Conservation (phyloP, 2,113 vertebrate species). For the Callospermophilus lateralis region DNA sequence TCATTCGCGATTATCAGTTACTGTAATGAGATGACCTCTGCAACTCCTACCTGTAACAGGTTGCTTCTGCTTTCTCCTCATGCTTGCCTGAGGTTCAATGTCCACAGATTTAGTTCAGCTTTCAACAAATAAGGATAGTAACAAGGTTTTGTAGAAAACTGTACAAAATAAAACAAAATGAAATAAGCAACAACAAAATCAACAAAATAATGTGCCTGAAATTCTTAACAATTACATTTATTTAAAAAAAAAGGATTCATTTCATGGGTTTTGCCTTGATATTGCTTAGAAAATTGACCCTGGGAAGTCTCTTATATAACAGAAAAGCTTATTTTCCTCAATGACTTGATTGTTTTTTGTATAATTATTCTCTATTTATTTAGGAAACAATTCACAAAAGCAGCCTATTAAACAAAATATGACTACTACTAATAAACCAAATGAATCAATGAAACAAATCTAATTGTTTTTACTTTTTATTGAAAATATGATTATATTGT, state of each 20-base stretch:
- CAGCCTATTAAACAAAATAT: not conserved
- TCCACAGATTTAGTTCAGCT: not conserved
- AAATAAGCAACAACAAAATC: too few relatives aligned
- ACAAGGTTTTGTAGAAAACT: not conserved
- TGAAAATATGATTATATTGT: not conserved
- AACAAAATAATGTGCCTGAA: not conserved
- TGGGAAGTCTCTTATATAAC: too few relatives aligned
- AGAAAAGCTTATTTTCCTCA: too few relatives aligned
- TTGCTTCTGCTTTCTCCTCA: not conserved
- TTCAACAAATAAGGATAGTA: not conserved
- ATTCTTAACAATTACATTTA: not conserved
- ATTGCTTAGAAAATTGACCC: not conserved
- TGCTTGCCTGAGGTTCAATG: not conserved
- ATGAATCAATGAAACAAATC: not conserved
- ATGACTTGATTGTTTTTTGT: too few relatives aligned
- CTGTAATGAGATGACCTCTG: not conserved
- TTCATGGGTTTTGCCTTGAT: not conserved
- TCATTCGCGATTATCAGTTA: not conserved
- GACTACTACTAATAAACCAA: not conserved
- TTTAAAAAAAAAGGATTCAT: not conserved
- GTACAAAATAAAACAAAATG: too few relatives aligned
- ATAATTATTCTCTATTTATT: not conserved
- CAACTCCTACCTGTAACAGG: not conserved
- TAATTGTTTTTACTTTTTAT: not conserved
- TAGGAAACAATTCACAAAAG: not conserved